phyloP scores from a whole-genome alignment of 1,140 invertebrate genomes.

The Zaprionus capensis region DNA sequence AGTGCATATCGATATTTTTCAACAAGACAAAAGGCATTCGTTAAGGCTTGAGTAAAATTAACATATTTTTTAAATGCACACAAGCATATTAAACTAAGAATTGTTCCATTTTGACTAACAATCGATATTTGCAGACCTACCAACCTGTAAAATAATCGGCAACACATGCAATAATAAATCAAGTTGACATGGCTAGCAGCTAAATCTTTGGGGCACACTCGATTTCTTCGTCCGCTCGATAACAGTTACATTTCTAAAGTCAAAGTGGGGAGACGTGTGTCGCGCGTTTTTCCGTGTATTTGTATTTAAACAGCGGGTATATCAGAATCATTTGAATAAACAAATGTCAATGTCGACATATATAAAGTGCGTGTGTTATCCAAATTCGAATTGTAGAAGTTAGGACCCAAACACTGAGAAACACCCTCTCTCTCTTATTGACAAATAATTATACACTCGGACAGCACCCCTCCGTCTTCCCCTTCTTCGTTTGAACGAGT shows the following conservation, averaged over 20 bases:
- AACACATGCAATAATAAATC: background rate
- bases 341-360: constrained; percentile 21
- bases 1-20: constrained; percentile 16
- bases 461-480: constrained; percentile 23
- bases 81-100: too few species aligned
- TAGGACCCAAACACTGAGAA: background rate
- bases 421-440: constrained; percentile 42
- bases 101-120: background rate
- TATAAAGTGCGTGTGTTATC: background rate
- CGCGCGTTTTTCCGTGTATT: background rate
- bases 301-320: constrained; percentile 13
- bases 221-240: constrained; percentile 5
- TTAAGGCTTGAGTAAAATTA: background rate
- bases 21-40: background rate
- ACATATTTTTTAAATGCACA: too few species aligned
- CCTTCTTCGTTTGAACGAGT: background rate
- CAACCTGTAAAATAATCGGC: background rate
- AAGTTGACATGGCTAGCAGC: constrained; percentile 1
- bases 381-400: constrained; percentile 38
- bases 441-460: constrained; percentile 69
- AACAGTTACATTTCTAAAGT: constrained; percentile 43
- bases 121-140: background rate
- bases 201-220: background rate
- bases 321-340: constrained; percentile 41
- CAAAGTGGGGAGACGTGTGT: background rate